phyloP scores from a whole-genome alignment of 2,888 invertebrate genomes.

The Temnothorax rugatulus region DNA sequence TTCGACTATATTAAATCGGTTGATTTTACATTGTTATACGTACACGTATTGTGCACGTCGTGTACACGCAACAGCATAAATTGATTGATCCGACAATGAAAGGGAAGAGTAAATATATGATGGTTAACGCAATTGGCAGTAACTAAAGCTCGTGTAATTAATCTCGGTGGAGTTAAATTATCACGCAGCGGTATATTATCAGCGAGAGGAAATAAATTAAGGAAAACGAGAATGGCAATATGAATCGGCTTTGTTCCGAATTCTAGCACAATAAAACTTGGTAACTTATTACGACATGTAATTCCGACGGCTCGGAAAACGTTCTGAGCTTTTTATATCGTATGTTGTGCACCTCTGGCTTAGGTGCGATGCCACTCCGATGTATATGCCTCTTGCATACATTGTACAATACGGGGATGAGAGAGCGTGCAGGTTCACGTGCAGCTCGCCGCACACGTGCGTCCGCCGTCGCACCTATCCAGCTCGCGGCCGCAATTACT shows the following conservation, averaged over 20 bases:
- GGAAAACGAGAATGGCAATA: neutral
- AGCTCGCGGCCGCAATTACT: constrained; percentile 64
- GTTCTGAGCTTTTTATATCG: neutral
- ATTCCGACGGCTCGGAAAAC: neutral
- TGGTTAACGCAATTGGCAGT: neutral
- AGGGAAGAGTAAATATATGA: neutral
- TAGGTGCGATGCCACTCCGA: constrained; percentile 23
- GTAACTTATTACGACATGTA: neutral
- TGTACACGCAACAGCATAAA: neutral
- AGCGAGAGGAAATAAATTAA: neutral
- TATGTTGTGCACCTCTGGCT: constrained; percentile 13
- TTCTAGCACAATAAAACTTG: neutral
- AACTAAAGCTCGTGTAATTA: neutral
- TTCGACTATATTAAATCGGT: neutral
- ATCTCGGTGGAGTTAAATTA: neutral
- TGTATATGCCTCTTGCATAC: constrained; percentile 25
- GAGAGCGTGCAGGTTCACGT: constrained; percentile 45
- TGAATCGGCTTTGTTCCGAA: neutral
- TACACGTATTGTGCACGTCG: neutral
- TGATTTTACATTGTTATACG: neutral
- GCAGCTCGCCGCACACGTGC: constrained; percentile 58
- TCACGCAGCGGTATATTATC: neutral
- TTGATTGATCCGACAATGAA: constrained; percentile 15
- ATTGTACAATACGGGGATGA: neutral
- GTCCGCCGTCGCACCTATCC: constrained; percentile 50